Evolutionary conservation across 2,113 vertebrate genomes (phyloP).

Genomic region (Melanocharis versteri): DNA sequence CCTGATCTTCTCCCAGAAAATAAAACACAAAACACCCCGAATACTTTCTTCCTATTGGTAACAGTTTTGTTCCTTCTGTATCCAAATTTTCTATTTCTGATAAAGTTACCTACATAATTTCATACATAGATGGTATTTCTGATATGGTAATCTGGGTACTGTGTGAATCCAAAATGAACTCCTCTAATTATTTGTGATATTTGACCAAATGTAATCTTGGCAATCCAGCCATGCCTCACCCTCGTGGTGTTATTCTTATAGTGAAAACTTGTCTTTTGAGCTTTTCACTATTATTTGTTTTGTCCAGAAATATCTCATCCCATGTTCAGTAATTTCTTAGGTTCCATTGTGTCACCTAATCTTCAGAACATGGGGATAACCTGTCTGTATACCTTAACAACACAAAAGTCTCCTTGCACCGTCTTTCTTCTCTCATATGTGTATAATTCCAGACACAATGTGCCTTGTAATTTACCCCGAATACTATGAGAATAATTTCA

Average conservation of each 20-base stretch:
- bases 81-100: neutral
- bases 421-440: neutral
- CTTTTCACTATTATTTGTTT: neutral
- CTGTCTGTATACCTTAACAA: neutral
- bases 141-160: neutral
- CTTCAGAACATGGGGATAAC: neutral
- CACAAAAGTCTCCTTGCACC: neutral
- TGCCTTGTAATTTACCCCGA: neutral
- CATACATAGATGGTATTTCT: neutral
- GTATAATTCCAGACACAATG: neutral
- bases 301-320: neutral
- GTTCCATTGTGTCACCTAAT: neutral
- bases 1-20: neutral
- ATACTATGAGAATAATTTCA: neutral
- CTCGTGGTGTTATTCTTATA: neutral
- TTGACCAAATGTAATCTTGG: neutral
- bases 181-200: neutral
- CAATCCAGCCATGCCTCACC: neutral
- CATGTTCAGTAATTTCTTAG: neutral
- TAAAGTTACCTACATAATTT: neutral
- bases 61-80: neutral
- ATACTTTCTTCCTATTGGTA: neutral
- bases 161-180: neutral
- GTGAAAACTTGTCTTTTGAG: neutral
- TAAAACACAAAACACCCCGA: neutral